Conservation (phyloP, 2,113 vertebrate genomes). For the Theristicus caerulescens region DNA sequence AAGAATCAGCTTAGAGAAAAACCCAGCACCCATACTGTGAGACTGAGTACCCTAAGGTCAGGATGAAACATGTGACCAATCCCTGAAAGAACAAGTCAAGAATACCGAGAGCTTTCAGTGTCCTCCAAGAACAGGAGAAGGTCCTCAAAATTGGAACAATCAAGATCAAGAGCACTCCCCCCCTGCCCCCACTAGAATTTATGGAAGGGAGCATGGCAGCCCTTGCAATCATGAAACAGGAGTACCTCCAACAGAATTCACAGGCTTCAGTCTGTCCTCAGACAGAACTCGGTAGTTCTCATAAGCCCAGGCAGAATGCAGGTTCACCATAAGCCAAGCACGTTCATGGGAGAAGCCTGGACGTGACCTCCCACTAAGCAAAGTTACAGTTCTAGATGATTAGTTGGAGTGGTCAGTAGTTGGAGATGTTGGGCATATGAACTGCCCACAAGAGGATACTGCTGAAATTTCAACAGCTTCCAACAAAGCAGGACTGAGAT, state of each 20-base stretch:
- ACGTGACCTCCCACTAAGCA: neutral
- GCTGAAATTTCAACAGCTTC: neutral
- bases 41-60: neutral
- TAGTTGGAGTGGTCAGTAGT: neutral
- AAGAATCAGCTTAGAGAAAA: neutral
- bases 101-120: neutral
- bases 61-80: neutral
- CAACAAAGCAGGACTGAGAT: neutral
- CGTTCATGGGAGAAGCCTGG: neutral
- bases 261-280: neutral
- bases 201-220: neutral
- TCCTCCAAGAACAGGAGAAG: neutral
- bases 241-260: neutral
- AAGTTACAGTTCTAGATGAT: neutral
- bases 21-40: neutral
- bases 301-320: neutral
- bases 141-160: neutral
- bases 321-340: neutral
- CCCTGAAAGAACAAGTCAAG: neutral
- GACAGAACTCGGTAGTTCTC: neutral
- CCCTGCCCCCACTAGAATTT: neutral
- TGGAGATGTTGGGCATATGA: neutral
- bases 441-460: neutral
- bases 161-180: neutral
- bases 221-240: neutral